Evolutionary conservation across 1,140 invertebrate genomes (phyloP).

Genomic region (Achatina immaculata): DNA sequence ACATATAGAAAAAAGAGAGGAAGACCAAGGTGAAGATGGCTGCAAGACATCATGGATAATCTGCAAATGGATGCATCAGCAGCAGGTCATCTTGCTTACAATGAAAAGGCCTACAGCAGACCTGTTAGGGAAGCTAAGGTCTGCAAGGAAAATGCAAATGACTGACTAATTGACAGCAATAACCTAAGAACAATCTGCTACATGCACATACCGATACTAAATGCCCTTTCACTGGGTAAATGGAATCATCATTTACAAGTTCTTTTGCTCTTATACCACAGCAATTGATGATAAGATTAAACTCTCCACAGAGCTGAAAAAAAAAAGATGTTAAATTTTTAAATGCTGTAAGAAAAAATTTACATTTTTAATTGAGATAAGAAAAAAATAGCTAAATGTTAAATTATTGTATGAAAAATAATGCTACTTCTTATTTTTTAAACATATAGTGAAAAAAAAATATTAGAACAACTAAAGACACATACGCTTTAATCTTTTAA

Average conservation of each 20-base stretch:
- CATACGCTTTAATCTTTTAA: not conserved
- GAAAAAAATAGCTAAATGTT: not conserved
- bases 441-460: not conserved
- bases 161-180: no score
- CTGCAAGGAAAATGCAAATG: no score
- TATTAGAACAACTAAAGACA: not conserved
- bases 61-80: no score
- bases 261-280: conserved; percentile 85
- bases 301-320: conserved; percentile 70
- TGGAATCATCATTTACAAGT: conserved; percentile 81
- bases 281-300: conserved; percentile 90
- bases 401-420: not conserved
- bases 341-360: not conserved
- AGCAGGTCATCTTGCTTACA: no score
- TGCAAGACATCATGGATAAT: no score
- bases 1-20: no score
- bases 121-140: no score
- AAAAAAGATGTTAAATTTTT: not conserved
- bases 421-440: not conserved
- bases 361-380: not conserved
- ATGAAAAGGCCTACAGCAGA: no score
- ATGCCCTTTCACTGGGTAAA: conserved; percentile 89
- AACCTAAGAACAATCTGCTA: not conserved
- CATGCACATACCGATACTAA: conserved; percentile 79
- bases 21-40: no score